phyloP scores from a whole-genome alignment of 2,113 vertebrate species.

The Riparia riparia region DNA sequence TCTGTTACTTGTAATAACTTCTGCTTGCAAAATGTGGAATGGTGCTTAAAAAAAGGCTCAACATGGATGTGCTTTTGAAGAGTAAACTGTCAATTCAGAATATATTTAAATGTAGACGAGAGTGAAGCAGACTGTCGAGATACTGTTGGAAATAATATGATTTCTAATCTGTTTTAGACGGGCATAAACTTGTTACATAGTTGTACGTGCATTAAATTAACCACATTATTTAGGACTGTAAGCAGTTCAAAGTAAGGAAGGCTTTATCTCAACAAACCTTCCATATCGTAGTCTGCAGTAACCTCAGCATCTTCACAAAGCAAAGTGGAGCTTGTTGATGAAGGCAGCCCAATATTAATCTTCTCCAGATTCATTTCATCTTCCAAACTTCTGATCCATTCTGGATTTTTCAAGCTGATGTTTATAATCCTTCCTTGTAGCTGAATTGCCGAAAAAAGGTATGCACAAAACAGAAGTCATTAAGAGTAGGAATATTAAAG shows the following conservation, averaged over 20 bases:
- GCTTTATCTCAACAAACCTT: constrained; percentile 80
- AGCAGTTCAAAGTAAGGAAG: neutral
- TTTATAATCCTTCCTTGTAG: constrained; percentile 85
- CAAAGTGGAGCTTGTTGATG: constrained; percentile 92
- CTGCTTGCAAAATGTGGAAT: neutral
- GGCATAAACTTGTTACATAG: neutral
- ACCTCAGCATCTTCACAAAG: constrained; percentile 93
- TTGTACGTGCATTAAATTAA: neutral
- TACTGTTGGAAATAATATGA: neutral
- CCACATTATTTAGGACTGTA: neutral
- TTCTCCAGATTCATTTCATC: constrained; percentile 95
- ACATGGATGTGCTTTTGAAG: neutral
- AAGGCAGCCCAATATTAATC: constrained; percentile 86
- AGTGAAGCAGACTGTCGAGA: neutral
- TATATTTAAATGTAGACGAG: accelerated
- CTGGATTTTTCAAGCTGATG: constrained; percentile 91
- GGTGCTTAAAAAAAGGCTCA: neutral
- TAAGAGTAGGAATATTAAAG: neutral
- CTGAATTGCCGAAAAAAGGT: constrained; percentile 68
- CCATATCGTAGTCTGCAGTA: constrained; percentile 94
- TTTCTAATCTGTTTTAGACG: neutral
- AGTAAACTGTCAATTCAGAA: neutral
- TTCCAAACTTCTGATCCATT: constrained; percentile 94
- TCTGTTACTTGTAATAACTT: neutral
- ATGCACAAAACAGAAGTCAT: neutral